A percentile compares a stretch with the other conserved stretches of the same genome.
These are phyloP conservation scores for Portunus trituberculatus DNA, from an alignment of 1,140 invertebrate species.

Conservation along the genomic window DNA sequence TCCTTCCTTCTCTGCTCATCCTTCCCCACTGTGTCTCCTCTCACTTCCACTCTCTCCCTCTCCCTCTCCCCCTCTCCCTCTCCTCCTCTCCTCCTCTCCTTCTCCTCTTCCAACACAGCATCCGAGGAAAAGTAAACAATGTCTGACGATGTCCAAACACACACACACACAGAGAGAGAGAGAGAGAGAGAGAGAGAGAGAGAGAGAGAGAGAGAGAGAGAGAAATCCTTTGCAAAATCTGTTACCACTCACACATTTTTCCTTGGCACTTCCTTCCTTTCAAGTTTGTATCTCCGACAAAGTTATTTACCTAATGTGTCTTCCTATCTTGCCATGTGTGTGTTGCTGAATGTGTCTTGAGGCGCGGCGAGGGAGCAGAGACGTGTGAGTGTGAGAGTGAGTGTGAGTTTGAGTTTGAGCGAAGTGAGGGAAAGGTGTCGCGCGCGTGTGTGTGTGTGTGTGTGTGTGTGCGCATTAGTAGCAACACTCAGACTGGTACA, in stretches of 20 bases:
- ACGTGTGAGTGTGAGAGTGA: background rate
- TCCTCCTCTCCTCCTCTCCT: no score
- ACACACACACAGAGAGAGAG: background rate
- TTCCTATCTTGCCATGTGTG: background rate
- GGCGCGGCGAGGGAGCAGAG: background rate
- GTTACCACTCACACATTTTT: background rate
- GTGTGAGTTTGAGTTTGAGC: background rate
- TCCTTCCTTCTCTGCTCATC: background rate
- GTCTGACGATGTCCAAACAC: background rate
- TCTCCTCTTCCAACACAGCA: background rate
- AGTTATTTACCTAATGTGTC: background rate
- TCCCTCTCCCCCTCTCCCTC: background rate
- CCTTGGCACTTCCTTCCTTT: background rate
- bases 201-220: no score
- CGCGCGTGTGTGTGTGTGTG: background rate
- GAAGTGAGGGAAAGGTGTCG: background rate
- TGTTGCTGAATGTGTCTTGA: background rate
- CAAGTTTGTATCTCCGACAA: background rate
- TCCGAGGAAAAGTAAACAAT: constrained; percentile 10
- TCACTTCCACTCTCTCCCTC: background rate
- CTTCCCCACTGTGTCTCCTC: background rate
- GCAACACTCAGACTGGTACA: no score
- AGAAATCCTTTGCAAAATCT: background rate
- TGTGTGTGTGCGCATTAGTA: no score
- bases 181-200: background rate